A percentile compares a stretch with the other conserved stretches of the same genome.
Conservation (phyloP, 1,140 invertebrate species). For the Lepidurus arcticus region DNA sequence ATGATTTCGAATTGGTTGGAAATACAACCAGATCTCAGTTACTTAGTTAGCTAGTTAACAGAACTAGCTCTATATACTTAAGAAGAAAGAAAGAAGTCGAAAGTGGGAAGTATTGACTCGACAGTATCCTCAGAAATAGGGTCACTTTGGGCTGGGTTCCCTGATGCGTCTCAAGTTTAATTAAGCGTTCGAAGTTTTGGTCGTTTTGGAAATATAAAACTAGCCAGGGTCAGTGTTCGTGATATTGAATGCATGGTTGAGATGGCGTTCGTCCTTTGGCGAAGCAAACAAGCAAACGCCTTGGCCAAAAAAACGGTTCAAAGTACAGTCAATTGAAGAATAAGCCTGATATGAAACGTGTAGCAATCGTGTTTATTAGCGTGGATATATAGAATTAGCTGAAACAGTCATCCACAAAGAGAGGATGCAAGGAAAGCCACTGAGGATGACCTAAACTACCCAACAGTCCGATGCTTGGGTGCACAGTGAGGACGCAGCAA, state of each 20-base stretch:
- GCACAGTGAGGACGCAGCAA: background rate
- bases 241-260: background rate
- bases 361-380: background rate
- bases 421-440: background rate
- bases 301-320: slow-evolving; percentile 1
- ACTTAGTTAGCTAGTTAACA: too few species aligned
- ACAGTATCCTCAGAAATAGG: background rate
- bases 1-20: too few species aligned
- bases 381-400: background rate
- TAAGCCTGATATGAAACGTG: background rate
- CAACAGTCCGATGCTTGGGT: background rate
- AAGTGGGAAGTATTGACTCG: background rate
- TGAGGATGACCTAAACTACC: slow-evolving; percentile 8
- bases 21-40: too few species aligned
- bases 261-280: background rate
- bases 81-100: background rate
- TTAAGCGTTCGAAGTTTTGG: background rate
- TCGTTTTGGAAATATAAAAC: background rate
- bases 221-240: background rate
- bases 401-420: slow-evolving; percentile 9
- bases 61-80: background rate
- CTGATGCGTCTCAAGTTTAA: slow-evolving; percentile 3
- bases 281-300: background rate
- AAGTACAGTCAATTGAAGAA: background rate
- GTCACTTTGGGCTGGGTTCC: background rate